Evolutionary conservation across 2,797 vertebrate species (phyloP), one percentile per base, ranked within the genome.

Genomic region (Protosalanx chinensis): DNA sequence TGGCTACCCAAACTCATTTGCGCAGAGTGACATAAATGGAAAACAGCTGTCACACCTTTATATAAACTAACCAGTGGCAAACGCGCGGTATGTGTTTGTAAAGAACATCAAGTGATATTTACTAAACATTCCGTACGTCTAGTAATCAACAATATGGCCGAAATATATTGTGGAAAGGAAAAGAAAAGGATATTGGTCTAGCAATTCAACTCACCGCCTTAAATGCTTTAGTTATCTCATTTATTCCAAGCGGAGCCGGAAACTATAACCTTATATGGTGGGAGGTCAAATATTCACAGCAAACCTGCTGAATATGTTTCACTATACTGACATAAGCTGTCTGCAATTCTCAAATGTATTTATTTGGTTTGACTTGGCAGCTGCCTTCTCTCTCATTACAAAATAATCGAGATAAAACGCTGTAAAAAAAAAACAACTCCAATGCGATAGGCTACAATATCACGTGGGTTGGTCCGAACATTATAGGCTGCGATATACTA

Each of bases 311-410:
- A 64, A 35, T 5, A 20, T 64, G 18, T 64, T 33, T 18, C 33
- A 37, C 18, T 33, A 18, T 35, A 12, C 62, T 18, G 35, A 64
- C 49, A 46, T 13, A 12, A 37, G 20, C 64, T 6, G 56, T 13
- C 5, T 15, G 10, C 64, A 23, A 20, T 3, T 2, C n/a, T 33
- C 10, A 35, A 46, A 6, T 18, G 60, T 41, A 64, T 49, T 16
- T 41, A 66, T 27, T 41, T 51, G 49, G 49, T 65, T 65, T 65
- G 64, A 46, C 64, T 41, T 27, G 37, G 23, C 64, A 66, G 64
- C 23, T 66, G 64, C 29, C 41, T 13, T 18, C 62, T 13, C 23
- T 41, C 15, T 7, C 37, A 15, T 41, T 15, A 27, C 49, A 16
- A 64, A 20, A 64, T 18, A 8, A 33, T 30, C 18, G 61, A 10